Conservation (phyloP, 2,797 vertebrate genomes). For the Sebastes iracundus region DNA sequence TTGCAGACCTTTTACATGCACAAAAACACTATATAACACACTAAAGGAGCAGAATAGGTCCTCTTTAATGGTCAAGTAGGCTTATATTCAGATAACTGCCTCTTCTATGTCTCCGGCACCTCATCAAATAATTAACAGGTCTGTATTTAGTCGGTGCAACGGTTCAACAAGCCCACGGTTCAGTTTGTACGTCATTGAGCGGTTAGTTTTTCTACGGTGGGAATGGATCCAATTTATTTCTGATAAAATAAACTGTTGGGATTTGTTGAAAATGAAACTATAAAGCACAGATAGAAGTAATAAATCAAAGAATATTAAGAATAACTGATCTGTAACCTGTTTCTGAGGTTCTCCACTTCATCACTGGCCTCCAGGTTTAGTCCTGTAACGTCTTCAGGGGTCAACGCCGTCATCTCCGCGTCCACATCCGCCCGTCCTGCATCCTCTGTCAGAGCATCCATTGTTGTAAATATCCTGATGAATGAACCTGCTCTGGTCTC, state of each 20-base stretch:
- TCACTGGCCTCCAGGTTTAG: slow-evolving; percentile 42
- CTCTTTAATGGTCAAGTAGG: too few relatives aligned
- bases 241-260: neutral
- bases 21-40: too few relatives aligned
- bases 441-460: slow-evolving; percentile 59
- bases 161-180: too few relatives aligned
- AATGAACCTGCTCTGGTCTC: slow-evolving; percentile 15
- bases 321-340: slow-evolving; percentile 69
- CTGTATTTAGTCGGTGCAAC: too few relatives aligned
- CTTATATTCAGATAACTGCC: too few relatives aligned
- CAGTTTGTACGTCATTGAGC: too few relatives aligned
- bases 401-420: slow-evolving; percentile 68
- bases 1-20: too few relatives aligned
- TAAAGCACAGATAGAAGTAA: neutral
- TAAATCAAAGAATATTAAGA: neutral
- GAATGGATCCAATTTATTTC: neutral
- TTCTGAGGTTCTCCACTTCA: slow-evolving; percentile 76
- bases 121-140: too few relatives aligned
- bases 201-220: neutral
- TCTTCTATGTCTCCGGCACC: too few relatives aligned
- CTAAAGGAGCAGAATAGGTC: too few relatives aligned
- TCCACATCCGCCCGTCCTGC: slow-evolving; percentile 51
- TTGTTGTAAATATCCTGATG: slow-evolving; percentile 38
- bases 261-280: neutral
- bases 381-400: slow-evolving; percentile 38